Evolutionary conservation across 2,113 vertebrate species (phyloP).

Genomic region (Gymnorhina tibicen): DNA sequence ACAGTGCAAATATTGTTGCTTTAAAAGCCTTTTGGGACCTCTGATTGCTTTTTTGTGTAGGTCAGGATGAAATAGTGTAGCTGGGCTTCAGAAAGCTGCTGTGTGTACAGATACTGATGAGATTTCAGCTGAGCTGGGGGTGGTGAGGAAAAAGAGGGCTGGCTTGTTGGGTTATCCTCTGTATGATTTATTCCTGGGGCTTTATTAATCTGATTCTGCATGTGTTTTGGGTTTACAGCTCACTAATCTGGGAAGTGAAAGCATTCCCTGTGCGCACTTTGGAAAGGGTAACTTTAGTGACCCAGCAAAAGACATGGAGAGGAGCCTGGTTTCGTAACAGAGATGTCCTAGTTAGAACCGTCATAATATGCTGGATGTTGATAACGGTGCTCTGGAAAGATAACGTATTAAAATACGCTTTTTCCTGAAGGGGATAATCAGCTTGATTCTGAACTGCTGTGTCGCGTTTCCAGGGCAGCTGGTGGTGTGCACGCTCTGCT

Average conservation of each 20-base stretch:
- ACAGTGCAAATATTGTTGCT: conserved; percentile 25
- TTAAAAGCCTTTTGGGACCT: background rate
- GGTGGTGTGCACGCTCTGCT: conserved; percentile 96
- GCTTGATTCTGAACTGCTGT: conserved; percentile 28
- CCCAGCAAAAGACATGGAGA: background rate
- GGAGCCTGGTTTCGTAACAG: background rate
- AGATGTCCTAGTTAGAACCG: background rate
- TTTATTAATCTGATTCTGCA: background rate
- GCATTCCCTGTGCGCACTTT: accelerated
- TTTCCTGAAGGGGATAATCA: conserved; percentile 22
- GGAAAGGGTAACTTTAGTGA: background rate
- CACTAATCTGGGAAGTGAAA: background rate
- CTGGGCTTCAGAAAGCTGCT: background rate
- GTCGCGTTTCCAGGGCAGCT: conserved; percentile 83
- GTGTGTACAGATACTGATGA: background rate
- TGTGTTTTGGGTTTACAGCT: background rate
- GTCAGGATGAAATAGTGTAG: background rate
- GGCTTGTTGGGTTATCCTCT: background rate
- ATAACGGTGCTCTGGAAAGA: background rate
- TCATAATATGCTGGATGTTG: background rate
- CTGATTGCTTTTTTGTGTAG: background rate
- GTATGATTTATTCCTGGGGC: background rate
- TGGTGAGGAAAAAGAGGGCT: background rate
- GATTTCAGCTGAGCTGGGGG: background rate
- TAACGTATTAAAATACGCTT: background rate